Base-by-base conservation (phyloP, 2,888 invertebrate species). In the Leptura quadrifasciata region DNA sequence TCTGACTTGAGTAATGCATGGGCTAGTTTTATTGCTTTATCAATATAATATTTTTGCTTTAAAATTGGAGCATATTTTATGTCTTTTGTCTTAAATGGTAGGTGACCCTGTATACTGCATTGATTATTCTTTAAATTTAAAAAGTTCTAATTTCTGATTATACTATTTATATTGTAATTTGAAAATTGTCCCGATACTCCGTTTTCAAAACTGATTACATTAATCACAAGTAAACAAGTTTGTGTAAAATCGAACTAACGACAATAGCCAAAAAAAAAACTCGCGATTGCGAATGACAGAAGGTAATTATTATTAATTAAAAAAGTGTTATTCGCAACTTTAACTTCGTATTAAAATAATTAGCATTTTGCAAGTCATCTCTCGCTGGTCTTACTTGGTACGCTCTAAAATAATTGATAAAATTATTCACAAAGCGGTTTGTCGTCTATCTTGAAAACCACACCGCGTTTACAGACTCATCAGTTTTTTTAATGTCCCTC, bases 381-480 rank as follows among this genome's bases (percentile, higher is more conserved):
- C 18, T 20, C 68, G 31, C 57, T 4, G 18, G 18, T 31, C 17
- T 31, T 31, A n/a, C 47, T 21, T n/a, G 15, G 10, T 15, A 10
- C 58, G 20, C 58, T 24, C 35, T 17, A 5, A 68, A 69, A 72
- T 72, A 72, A 69, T 76, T 76, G 73, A 69, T 70, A 73, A 74
- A 77, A 77, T 72, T 52, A 68, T 69, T 65, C 61, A 58, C 65
- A 67, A 39, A 17, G 54, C 72, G 63, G 55, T 72, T 75, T 58
- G 67, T 67, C 57, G 54, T 35, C 64, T 31, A 54, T 47, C 64
- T 47, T 52, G 69, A 69, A 69, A 77, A 55, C 72, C 64, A 55
- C 72, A 65, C 68, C 64, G 71, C 69, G 76, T 76, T 76, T 63
- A 69, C 72, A 55, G 71, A 75, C 70, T 69, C 64, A 58, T 72